phyloP scores from a whole-genome alignment of 2,888 invertebrate genomes.

The Fragum whitleyi region DNA sequence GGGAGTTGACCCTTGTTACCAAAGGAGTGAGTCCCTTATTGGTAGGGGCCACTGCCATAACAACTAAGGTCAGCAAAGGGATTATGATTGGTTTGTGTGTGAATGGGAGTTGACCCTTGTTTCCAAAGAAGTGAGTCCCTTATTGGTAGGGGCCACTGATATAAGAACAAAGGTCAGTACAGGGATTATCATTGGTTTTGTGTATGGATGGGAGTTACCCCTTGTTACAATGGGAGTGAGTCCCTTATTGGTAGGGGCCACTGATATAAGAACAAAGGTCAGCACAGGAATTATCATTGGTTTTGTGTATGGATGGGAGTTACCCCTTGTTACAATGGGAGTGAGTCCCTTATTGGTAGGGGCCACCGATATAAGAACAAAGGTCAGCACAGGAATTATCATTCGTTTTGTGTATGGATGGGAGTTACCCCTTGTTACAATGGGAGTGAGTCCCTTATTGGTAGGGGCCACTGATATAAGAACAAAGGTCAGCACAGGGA shows the following conservation, averaged over 20 bases:
- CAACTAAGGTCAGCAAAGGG: too few relatives aligned
- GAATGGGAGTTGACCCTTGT: constrained; percentile 91
- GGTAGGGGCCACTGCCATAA: too few relatives aligned
- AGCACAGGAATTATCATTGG: constrained; percentile 90
- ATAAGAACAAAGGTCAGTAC: constrained; percentile 89
- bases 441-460: constrained; percentile 89
- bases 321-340: constrained; percentile 91
- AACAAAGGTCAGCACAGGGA: constrained; percentile 90
- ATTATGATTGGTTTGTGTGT: too few relatives aligned
- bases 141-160: too few relatives aligned
- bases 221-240: constrained; percentile 85
- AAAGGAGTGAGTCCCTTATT: constrained; percentile 91
- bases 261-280: constrained; percentile 91
- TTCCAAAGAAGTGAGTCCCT: too few relatives aligned
- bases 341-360: constrained; percentile 92
- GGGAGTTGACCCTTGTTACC: constrained; percentile 92
- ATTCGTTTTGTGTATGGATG: too few relatives aligned
- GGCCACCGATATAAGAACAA: constrained; percentile 91
- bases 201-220: too few relatives aligned
- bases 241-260: constrained; percentile 93
- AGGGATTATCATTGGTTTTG: constrained; percentile 90
- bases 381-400: too few relatives aligned
- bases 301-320: constrained; percentile 92
- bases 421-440: too few relatives aligned
- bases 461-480: constrained; percentile 93